Conservation (phyloP, 2,888 invertebrate species). For the Prostheceraeus crozeri region DNA sequence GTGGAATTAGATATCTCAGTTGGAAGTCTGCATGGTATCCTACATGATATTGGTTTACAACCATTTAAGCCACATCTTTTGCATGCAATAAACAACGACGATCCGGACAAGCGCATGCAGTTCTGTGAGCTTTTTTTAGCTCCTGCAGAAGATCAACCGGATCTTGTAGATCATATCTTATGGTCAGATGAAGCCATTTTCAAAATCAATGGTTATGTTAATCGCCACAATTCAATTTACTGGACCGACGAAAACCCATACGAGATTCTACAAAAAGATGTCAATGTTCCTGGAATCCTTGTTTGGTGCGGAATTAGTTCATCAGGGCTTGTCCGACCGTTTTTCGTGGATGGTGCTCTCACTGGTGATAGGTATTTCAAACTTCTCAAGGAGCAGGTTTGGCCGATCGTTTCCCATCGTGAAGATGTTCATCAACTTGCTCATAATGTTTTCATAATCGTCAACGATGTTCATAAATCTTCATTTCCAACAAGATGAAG, state of each 20-base stretch:
- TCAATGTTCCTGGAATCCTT: constrained; percentile 7
- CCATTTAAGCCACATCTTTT: constrained; percentile 13
- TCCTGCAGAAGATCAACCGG: background rate
- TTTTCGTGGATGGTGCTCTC: constrained; percentile 22
- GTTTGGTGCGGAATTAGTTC: constrained; percentile 20
- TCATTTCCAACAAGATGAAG: too few relatives aligned
- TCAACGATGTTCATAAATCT: too few relatives aligned
- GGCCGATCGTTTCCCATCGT: background rate
- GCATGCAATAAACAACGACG: constrained; percentile 15
- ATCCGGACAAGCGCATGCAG: constrained; percentile 11
- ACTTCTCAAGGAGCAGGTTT: constrained; percentile 23
- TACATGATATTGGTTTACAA: constrained; percentile 4
- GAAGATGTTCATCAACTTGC: constrained; percentile 7
- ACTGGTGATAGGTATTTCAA: constrained; percentile 33
- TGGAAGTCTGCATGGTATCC: too few relatives aligned
- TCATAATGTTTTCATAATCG: too few relatives aligned
- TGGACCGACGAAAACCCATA: constrained; percentile 17
- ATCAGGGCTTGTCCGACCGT: constrained; percentile 4
- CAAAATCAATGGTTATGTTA: constrained; percentile 32
- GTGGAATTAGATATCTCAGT: constrained; percentile 16
- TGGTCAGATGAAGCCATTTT: constrained; percentile 32
- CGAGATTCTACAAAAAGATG: constrained; percentile 18
- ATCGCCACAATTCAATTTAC: constrained; percentile 27
- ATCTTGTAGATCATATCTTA: constrained; percentile 18
- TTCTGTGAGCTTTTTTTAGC: constrained; percentile 14